Base-by-base conservation (phyloP, 2,797 vertebrate genomes). In the Cyprinodon diabolis region DNA sequence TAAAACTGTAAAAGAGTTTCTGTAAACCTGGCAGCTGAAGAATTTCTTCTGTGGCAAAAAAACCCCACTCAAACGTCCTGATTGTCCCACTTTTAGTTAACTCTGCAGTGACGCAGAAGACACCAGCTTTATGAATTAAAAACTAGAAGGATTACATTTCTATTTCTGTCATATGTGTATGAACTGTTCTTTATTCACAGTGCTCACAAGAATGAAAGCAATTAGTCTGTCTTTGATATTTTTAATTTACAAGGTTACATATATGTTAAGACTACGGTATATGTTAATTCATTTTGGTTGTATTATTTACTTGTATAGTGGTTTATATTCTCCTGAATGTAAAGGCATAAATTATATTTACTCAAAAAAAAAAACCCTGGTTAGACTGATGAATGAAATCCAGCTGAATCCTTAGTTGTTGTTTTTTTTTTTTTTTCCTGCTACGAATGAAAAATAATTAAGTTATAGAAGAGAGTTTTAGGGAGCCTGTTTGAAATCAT, bases 301-400 rank as follows among this genome's bases (percentile, higher is more conserved):
- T 45, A 37, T 11, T 40, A 9, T 4, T 66, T 70, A 43, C 8
- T n/a, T 72, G 11, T 40, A 49, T 48, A 48, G 62, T 77, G 70
- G 45, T 47, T 12, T 8, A 45, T 14, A 43, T 47, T 7, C 52
- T 54, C 62, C 43, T 72, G 48, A 65, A 69, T 69, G 13, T 69
- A 71, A 69, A 72, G 62, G 21, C 21, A 23, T 17, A 13, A 47
- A 43, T 43, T 43, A 43, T 43, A 43, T 43, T 43, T 43, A 43
- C 40, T 43, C 40, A 5, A 43, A 43, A n/a, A 23, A 1, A 23
- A 35, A 72, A 66, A 21, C 69, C 7, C 49, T 54, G 43, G 58
- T 79, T 54, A 30, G 8, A 77, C 35, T 77, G 3, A 80, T 68
- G 48, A 80, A 84, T 75, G 47, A 73, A 76, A 76, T 60, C 4